phyloP scores from a whole-genome alignment of 2,888 invertebrate species.

The Lycophotia porphyrea region DNA sequence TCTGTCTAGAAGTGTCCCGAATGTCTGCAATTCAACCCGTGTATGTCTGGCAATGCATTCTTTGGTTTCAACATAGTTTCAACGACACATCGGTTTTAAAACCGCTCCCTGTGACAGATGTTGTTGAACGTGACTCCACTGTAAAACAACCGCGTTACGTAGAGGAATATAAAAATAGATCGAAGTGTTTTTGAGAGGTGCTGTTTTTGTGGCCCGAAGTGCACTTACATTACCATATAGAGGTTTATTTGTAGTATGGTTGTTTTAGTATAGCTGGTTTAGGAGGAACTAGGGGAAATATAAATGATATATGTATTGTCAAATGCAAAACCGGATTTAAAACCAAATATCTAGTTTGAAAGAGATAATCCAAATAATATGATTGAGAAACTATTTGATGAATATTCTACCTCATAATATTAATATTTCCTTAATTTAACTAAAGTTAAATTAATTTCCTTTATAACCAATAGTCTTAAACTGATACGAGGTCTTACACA shows the following conservation, averaged over 20 bases:
- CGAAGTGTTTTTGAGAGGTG: slow-evolving; percentile 65
- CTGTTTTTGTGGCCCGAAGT: slow-evolving; percentile 63
- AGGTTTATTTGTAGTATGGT: slow-evolving; percentile 49
- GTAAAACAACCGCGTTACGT: slow-evolving; percentile 76
- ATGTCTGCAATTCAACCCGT: slow-evolving; percentile 64
- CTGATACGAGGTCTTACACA: background rate
- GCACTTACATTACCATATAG: slow-evolving; percentile 66
- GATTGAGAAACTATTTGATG: slow-evolving; percentile 10
- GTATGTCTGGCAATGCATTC: slow-evolving; percentile 67
- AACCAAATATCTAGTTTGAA: background rate
- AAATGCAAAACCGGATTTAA: background rate
- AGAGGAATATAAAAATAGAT: slow-evolving; percentile 80
- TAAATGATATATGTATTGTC: background rate
- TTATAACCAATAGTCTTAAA: slow-evolving; percentile 11
- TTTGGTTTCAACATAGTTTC: slow-evolving; percentile 78
- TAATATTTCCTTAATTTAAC: slow-evolving; percentile 3
- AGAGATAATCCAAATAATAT: background rate
- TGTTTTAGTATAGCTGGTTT: slow-evolving; percentile 42
- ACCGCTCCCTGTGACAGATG: slow-evolving; percentile 82
- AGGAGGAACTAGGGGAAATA: slow-evolving; percentile 5
- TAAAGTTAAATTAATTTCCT: slow-evolving; percentile 3
- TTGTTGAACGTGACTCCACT: slow-evolving; percentile 82
- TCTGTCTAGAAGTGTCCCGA: slow-evolving; percentile 66
- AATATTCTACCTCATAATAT: background rate
- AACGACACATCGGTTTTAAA: slow-evolving; percentile 81